A percentile compares a stretch with the other conserved stretches of the same genome.
These are phyloP conservation scores for Ciconia maguari DNA, from an alignment of 2,113 vertebrate genomes.

Conservation along the genomic window DNA sequence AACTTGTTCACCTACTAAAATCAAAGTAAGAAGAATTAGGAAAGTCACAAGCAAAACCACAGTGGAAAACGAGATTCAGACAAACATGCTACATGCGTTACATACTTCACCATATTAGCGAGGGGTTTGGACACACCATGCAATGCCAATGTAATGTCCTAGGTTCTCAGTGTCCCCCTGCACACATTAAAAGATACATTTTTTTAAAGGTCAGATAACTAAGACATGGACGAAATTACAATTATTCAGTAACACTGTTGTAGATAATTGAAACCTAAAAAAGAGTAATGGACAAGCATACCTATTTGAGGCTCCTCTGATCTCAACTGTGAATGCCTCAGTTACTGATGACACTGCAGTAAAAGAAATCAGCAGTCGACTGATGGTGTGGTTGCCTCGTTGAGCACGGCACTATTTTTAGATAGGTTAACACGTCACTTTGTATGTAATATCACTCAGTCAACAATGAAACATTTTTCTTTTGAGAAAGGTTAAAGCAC, in stretches of 20 bases:
- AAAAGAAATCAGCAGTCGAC: neutral
- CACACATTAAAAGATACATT: neutral
- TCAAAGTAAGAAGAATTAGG: neutral
- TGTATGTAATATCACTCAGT: neutral
- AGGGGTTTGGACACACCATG: constrained; percentile 18
- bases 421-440: neutral
- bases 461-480: neutral
- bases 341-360: constrained; percentile 4
- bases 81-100: neutral
- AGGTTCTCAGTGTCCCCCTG: neutral
- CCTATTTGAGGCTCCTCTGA: constrained; percentile 47
- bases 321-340: constrained; percentile 15
- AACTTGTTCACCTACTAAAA: neutral
- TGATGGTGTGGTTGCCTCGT: neutral
- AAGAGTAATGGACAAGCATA: constrained; percentile 18
- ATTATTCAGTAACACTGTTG: neutral
- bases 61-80: neutral
- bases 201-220: neutral
- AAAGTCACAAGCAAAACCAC: neutral
- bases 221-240: neutral
- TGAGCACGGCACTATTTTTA: neutral
- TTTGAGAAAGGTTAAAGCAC: neutral
- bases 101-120: neutral
- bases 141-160: constrained; percentile 2
- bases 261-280: constrained; percentile 3